These are phyloP conservation scores for Silvanus unidentatus DNA, from an alignment of 2,888 invertebrate species.

Conservation along the genomic window DNA sequence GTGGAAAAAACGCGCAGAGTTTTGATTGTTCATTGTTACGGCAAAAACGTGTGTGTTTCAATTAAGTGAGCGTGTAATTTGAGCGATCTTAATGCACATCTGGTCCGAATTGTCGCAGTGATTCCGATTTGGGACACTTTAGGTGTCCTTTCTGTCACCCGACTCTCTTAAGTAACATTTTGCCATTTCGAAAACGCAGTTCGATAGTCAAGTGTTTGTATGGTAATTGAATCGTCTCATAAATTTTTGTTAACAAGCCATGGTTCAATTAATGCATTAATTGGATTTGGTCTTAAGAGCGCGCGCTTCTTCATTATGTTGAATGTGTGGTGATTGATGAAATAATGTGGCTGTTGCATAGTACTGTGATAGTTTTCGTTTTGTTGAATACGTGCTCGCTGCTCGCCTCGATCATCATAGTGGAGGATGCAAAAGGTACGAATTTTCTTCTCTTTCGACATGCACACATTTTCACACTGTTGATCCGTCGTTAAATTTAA, in stretches of 20 bases:
- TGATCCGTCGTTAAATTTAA: too few relatives aligned
- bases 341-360: conserved; percentile 29
- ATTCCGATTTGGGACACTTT: too few relatives aligned
- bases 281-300: conserved; percentile 4
- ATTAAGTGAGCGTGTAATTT: background rate
- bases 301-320: background rate
- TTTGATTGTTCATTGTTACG: conserved; percentile 19
- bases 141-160: too few relatives aligned
- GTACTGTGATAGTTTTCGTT: conserved; percentile 30
- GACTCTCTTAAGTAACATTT: too few relatives aligned
- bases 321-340: conserved; percentile 10
- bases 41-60: background rate
- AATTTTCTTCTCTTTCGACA: too few relatives aligned
- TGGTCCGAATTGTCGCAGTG: too few relatives aligned
- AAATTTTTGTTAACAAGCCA: conserved; percentile 25
- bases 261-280: conserved; percentile 25
- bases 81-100: background rate
- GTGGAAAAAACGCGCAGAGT: background rate
- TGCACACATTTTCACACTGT: too few relatives aligned
- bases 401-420: conserved; percentile 30
- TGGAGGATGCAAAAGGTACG: conserved; percentile 38
- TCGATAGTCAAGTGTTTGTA: conserved; percentile 20
- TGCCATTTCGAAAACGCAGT: conserved; percentile 6
- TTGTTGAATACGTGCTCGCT: conserved; percentile 9
- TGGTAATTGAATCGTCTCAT: conserved; percentile 22